Conservation (phyloP, 2,113 vertebrate genomes). For the Platycercus adscitus region DNA sequence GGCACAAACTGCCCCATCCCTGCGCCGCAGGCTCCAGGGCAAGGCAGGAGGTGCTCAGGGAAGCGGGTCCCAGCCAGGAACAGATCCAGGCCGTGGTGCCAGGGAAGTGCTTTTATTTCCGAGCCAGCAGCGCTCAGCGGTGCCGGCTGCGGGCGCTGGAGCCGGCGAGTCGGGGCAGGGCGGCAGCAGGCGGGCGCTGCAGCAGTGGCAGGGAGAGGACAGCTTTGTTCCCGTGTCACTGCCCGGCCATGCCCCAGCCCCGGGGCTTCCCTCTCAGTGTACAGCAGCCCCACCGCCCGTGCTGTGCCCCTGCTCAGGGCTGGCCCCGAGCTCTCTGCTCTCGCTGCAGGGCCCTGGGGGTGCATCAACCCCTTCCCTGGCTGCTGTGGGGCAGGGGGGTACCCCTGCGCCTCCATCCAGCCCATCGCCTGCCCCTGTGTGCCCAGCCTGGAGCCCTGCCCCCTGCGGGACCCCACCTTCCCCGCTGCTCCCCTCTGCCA, state of each 20-base stretch:
- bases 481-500: background rate
- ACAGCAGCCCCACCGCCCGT: background rate
- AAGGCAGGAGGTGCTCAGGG: background rate
- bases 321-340: background rate
- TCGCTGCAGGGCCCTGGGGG: background rate
- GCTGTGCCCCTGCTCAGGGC: background rate
- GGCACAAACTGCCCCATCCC: background rate
- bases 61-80: background rate
- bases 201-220: accelerated
- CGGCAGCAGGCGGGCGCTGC: background rate
- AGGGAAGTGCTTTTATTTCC: constrained; percentile 49
- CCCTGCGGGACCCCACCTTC: background rate
- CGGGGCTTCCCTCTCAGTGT: background rate
- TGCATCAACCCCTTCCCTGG: background rate
- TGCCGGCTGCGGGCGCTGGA: background rate
- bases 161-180: background rate
- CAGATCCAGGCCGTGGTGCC: background rate
- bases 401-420: background rate
- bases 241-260: background rate
- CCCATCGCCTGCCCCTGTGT: accelerated
- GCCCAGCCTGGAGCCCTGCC: background rate
- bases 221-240: background rate
- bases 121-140: background rate
- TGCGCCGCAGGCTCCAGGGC: background rate
- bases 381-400: accelerated